Evolutionary conservation across 2,113 vertebrate species (phyloP).

Genomic region (Mixornis gularis): DNA sequence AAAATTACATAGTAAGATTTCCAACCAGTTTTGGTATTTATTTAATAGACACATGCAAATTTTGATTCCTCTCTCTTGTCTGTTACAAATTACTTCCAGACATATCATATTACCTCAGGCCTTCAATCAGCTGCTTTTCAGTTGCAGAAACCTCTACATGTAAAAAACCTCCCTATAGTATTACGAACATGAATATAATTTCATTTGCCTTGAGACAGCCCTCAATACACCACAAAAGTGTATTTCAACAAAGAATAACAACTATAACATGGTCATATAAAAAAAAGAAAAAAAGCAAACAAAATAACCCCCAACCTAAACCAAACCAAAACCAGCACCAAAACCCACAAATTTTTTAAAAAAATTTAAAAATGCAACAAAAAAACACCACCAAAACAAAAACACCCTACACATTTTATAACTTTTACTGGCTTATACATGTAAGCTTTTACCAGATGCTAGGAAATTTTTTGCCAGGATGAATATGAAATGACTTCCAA

Average conservation of each 20-base stretch:
- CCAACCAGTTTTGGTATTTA: background rate
- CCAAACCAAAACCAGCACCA: background rate
- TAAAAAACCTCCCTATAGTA: background rate
- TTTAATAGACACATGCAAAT: slow-evolving; percentile 1
- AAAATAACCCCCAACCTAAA: background rate
- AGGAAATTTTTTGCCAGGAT: slow-evolving; percentile 50
- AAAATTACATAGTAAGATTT: background rate
- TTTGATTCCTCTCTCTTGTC: background rate
- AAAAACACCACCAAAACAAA: background rate
- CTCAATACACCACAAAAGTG: background rate
- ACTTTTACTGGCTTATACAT: background rate
- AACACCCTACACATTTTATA: background rate
- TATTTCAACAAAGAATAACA: slow-evolving; percentile 13
- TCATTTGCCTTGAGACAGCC: background rate
- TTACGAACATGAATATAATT: background rate
- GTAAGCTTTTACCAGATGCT: slow-evolving; percentile 48
- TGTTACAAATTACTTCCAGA: slow-evolving; percentile 34
- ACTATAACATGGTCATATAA: background rate
- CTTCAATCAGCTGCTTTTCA: slow-evolving; percentile 15
- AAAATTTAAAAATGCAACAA: background rate
- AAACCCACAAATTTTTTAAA: background rate
- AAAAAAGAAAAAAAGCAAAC: background rate
- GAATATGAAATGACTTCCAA: slow-evolving; percentile 30
- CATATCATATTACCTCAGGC: background rate
- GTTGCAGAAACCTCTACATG: background rate